Evolutionary conservation across 2,888 invertebrate species (phyloP).

Genomic region (Eupithecia exiguata): DNA sequence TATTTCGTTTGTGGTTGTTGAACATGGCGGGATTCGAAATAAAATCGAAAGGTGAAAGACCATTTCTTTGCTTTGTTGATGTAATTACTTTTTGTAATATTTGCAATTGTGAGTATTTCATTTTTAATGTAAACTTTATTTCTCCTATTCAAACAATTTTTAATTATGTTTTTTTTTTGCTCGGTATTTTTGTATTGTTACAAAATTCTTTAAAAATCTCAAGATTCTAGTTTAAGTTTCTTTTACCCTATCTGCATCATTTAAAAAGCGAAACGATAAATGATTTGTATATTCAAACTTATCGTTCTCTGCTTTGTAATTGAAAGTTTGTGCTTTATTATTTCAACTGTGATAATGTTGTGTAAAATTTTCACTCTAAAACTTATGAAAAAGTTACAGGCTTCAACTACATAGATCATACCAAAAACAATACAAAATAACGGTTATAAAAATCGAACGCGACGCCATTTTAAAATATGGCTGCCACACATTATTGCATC

Average conservation of each 20-base stretch:
- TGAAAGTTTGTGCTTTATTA: not conserved
- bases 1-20: constrained; percentile 20
- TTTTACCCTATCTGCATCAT: not conserved
- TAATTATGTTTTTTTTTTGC: not conserved
- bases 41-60: constrained; percentile 36
- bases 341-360: not conserved
- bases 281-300: not conserved
- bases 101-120: not conserved
- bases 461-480: constrained; percentile 74
- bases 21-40: constrained; percentile 29
- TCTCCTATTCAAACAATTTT: not conserved
- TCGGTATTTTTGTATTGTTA: not conserved
- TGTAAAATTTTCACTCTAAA: not conserved
- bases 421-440: constrained; percentile 47
- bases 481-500: constrained; percentile 65
- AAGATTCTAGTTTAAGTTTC: not conserved
- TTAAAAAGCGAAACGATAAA: not conserved
- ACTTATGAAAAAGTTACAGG: not conserved
- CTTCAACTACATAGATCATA: constrained; percentile 17
- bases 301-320: not conserved
- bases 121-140: not conserved
- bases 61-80: constrained; percentile 9
- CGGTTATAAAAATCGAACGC: constrained; percentile 64
- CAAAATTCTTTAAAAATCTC: not conserved
- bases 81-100: not conserved